These are phyloP conservation scores for Cryptoprocta ferox DNA, from an alignment of 2,797 vertebrate genomes.

Conservation along the genomic window DNA sequence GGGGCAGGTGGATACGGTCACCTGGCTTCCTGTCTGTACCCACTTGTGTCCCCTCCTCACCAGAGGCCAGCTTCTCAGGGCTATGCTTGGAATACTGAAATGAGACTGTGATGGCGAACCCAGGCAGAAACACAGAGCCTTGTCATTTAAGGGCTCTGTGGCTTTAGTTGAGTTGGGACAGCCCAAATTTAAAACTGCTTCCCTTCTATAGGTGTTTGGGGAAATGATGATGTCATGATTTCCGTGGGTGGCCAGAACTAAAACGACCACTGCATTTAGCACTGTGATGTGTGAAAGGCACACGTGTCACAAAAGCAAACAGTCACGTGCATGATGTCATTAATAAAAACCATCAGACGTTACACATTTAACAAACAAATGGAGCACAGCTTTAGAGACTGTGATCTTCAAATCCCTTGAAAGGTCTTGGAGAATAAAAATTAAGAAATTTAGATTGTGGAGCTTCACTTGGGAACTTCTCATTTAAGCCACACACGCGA, in stretches of 20 bases:
- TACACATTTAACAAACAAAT: not conserved
- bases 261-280: constrained; percentile 35
- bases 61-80: not conserved
- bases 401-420: constrained; percentile 67
- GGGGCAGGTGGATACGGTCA: not conserved
- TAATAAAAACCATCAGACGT: not conserved
- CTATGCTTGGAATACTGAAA: not conserved
- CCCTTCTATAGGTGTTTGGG: not conserved
- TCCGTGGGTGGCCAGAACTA: not conserved
- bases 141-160: not conserved
- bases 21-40: not conserved
- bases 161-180: not conserved
- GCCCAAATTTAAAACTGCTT: not conserved
- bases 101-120: not conserved
- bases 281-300: not conserved
- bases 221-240: not conserved
- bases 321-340: not conserved
- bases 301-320: not conserved
- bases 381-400: not conserved
- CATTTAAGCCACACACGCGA: constrained; percentile 20
- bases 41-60: no score
- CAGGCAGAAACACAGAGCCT: not conserved
- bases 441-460: not conserved
- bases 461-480: constrained; percentile 15
- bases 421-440: constrained; percentile 45